Conservation (phyloP, 2,797 vertebrate species). For the Spheniscus humboldti region DNA sequence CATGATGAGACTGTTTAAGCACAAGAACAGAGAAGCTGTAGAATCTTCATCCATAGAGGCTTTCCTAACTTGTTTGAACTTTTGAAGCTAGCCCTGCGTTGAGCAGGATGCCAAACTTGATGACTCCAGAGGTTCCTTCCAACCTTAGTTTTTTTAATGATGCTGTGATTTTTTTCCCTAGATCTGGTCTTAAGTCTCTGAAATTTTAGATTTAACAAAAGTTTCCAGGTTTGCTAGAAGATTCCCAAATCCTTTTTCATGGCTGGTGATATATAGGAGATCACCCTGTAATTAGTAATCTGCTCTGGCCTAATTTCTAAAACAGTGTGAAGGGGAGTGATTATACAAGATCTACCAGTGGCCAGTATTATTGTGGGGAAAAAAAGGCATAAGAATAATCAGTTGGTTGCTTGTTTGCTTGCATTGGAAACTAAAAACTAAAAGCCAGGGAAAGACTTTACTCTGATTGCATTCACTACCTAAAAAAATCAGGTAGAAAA, state of each 20-base stretch:
- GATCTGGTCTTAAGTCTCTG: neutral
- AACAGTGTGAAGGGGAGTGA: neutral
- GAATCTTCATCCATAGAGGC: neutral
- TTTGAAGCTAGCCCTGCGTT: neutral
- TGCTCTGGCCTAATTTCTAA: neutral
- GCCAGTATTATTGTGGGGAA: fast-evolving
- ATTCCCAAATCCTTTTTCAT: neutral
- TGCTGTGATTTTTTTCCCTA: neutral
- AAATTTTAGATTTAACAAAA: neutral
- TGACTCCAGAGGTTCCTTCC: neutral
- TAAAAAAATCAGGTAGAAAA: neutral
- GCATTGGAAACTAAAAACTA: neutral
- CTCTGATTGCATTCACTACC: neutral
- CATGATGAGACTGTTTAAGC: neutral
- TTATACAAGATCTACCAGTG: neutral
- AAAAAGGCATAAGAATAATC: neutral
- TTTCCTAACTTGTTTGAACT: neutral
- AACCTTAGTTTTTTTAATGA: neutral
- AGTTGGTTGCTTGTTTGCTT: neutral
- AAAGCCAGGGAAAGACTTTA: neutral
- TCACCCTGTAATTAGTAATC: neutral
- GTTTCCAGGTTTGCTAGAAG: neutral
- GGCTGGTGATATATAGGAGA: neutral
- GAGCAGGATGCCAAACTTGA: neutral
- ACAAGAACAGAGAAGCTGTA: neutral